Conservation (phyloP, 2,113 vertebrate species). For the Forbesichthys papilliferus region DNA sequence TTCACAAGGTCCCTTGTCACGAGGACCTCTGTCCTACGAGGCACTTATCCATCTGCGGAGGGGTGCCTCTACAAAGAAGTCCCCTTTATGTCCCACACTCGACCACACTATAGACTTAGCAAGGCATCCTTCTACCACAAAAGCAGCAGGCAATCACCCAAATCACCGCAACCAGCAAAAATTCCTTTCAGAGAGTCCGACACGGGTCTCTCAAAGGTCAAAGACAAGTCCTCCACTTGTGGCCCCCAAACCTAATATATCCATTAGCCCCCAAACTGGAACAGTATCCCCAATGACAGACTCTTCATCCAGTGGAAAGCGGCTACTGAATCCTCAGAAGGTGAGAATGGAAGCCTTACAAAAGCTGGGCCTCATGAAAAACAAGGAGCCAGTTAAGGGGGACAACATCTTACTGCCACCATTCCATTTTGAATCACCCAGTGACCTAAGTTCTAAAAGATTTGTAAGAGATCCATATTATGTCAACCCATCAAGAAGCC, state of each 20-base stretch:
- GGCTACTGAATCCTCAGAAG: constrained; percentile 56
- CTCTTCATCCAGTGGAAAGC: constrained; percentile 34
- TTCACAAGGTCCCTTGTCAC: constrained; percentile 31
- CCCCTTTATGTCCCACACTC: constrained; percentile 51
- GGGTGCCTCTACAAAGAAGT: constrained; percentile 66
- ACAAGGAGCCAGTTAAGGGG: constrained; percentile 33
- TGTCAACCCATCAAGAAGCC: constrained; percentile 34
- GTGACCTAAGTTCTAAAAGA: constrained; percentile 16
- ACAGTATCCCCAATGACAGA: constrained; percentile 1
- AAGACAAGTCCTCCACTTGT: constrained; percentile 74
- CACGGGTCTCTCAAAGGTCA: constrained; percentile 20
- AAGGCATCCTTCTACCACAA: background rate
- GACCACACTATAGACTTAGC: constrained; percentile 58
- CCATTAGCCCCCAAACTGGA: constrained; percentile 72
- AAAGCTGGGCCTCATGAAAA: constrained; percentile 86
- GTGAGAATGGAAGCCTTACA: constrained; percentile 83
- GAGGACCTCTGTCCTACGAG: constrained; percentile 73
- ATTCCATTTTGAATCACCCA: constrained; percentile 4
- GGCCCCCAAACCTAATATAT: constrained; percentile 77
- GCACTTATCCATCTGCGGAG: constrained; percentile 67
- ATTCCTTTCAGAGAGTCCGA: constrained; percentile 31
- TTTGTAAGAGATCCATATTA: constrained; percentile 13
- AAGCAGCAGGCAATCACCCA: constrained; percentile 10
- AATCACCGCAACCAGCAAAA: constrained; percentile 12
- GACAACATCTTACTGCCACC: background rate